Evolutionary conservation across 2,888 invertebrate species (phyloP).

Genomic region (Papilio elwesi): DNA sequence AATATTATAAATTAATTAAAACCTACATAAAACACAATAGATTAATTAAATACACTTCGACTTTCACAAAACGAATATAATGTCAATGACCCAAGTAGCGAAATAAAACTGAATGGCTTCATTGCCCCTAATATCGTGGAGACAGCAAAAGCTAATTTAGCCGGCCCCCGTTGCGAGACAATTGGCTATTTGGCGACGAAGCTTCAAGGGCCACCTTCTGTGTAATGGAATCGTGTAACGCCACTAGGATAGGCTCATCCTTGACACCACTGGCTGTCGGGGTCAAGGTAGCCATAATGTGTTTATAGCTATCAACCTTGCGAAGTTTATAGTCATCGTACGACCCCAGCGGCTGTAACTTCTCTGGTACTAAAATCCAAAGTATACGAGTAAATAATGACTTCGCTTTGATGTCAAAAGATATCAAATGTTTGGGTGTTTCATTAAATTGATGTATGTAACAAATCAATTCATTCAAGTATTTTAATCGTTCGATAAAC

Average conservation of each 20-base stretch:
- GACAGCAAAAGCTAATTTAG: constrained; percentile 55
- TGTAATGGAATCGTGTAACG: constrained; percentile 58
- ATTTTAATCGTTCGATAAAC: constrained; percentile 25
- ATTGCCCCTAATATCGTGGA: constrained; percentile 48
- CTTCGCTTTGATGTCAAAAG: constrained; percentile 50
- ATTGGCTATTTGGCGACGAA: constrained; percentile 58
- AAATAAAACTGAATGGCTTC: constrained; percentile 49
- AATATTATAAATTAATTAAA: background rate
- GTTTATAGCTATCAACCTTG: constrained; percentile 63
- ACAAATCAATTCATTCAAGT: constrained; percentile 36
- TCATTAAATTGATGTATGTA: constrained; percentile 16
- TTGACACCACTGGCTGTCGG: constrained; percentile 62
- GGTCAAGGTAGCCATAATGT: constrained; percentile 73
- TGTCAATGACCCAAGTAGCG: constrained; percentile 32
- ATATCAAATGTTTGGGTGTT: constrained; percentile 25
- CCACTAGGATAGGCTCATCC: constrained; percentile 60
- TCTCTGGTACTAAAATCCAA: constrained; percentile 54
- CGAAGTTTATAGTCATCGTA: constrained; percentile 68
- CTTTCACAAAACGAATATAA: constrained; percentile 16
- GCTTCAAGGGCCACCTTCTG: constrained; percentile 51
- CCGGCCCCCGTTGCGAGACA: constrained; percentile 53
- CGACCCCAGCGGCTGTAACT: constrained; percentile 52
- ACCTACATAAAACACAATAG: background rate
- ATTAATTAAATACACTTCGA: background rate
- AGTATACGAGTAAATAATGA: constrained; percentile 50